A percentile compares a stretch with the other conserved stretches of the same genome.
These are phyloP conservation scores for Xanthorhoe designata DNA, from an alignment of 2,888 invertebrate genomes.

Conservation along the genomic window DNA sequence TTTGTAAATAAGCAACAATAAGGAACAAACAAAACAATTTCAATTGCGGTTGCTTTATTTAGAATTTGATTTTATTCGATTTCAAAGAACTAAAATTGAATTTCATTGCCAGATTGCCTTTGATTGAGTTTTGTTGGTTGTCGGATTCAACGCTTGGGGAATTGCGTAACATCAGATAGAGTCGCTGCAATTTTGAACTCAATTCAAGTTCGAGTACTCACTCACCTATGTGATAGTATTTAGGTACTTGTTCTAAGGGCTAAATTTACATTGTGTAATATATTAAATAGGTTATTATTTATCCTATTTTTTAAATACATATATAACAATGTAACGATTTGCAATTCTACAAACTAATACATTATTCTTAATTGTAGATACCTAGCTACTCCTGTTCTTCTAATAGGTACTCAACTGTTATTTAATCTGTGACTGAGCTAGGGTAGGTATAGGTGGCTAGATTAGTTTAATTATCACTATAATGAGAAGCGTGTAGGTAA, in stretches of 20 bases:
- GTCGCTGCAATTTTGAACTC: neutral
- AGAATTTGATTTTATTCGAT: conserved; percentile 40
- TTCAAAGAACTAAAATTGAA: conserved; percentile 34
- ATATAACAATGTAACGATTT: too few relatives aligned
- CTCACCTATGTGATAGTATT: too few relatives aligned
- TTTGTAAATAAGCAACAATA: conserved; percentile 55
- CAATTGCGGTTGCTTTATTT: conserved; percentile 42
- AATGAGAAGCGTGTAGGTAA: neutral
- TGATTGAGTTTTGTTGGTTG: conserved; percentile 15
- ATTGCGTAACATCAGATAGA: neutral
- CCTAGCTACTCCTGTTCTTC: neutral
- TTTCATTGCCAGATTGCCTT: conserved; percentile 24
- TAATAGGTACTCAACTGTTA: neutral
- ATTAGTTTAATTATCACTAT: neutral
- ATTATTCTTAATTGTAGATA: too few relatives aligned
- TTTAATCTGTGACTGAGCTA: neutral
- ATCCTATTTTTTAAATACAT: too few relatives aligned
- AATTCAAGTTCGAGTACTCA: neutral
- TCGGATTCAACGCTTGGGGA: conserved; percentile 4
- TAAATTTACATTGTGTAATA: too few relatives aligned
- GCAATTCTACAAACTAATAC: too few relatives aligned
- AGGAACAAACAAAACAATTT: conserved; percentile 55
- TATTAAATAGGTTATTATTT: too few relatives aligned
- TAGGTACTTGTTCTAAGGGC: too few relatives aligned
- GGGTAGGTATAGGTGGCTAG: neutral